A percentile compares a stretch with the other conserved stretches of the same genome.
These are phyloP conservation scores for Castor canadensis DNA, from an alignment of 2,113 vertebrate genomes.

Conservation along the genomic window DNA sequence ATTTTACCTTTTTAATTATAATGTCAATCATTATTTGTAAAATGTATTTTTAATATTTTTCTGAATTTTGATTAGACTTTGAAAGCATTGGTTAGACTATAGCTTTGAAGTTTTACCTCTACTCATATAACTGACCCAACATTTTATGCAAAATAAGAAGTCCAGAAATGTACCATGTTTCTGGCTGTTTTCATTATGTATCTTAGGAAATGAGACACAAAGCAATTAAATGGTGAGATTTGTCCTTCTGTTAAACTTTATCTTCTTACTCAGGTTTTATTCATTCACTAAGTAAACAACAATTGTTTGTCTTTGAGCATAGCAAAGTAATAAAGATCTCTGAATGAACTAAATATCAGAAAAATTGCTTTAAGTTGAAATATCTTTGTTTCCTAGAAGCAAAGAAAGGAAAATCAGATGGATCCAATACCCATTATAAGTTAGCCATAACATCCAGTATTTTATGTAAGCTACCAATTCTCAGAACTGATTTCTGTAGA, in stretches of 20 bases:
- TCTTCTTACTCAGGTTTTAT: neutral
- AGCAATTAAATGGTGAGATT: neutral
- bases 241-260: neutral
- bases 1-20: conserved; percentile 46
- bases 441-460: neutral
- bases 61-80: conserved; percentile 26
- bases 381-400: neutral
- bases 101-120: neutral
- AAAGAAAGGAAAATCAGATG: neutral
- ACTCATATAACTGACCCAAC: neutral
- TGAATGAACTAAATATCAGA: neutral
- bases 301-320: neutral
- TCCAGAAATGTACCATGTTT: neutral
- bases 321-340: neutral
- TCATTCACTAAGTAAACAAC: neutral
- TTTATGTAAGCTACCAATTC: neutral
- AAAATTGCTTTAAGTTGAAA: neutral
- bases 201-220: neutral
- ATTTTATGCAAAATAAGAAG: neutral
- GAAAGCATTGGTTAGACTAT: neutral
- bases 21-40: conserved; percentile 26
- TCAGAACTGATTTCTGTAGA: neutral
- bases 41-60: conserved; percentile 28
- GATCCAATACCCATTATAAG: too few relatives aligned
- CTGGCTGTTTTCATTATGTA: neutral